phyloP scores from a whole-genome alignment of 1,140 invertebrate genomes.

The Xylocopa sonorina region DNA sequence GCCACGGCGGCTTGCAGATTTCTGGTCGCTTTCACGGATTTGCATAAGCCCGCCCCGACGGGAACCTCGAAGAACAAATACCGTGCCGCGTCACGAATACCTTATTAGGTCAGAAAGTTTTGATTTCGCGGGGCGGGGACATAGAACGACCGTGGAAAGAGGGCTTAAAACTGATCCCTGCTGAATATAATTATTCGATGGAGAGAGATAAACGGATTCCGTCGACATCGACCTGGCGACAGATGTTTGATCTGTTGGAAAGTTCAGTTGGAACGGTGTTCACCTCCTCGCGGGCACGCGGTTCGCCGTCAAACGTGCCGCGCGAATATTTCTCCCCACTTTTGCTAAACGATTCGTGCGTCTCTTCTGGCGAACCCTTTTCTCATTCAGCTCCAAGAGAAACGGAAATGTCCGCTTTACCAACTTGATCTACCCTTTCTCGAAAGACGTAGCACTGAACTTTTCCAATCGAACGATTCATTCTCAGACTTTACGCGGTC shows the following conservation, averaged over 20 bases:
- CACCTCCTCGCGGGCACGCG: background rate
- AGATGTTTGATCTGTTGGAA: slow-evolving; percentile 60
- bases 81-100: slow-evolving; percentile 53
- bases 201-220: slow-evolving; percentile 55
- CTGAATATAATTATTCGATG: slow-evolving; percentile 72
- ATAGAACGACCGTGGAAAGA: background rate
- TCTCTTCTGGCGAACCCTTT: background rate
- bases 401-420: too few species aligned
- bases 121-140: slow-evolving; percentile 36
- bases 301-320: slow-evolving; percentile 9
- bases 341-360: too few species aligned
- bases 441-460: too few species aligned
- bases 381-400: too few species aligned
- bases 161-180: slow-evolving; percentile 64
- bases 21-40: slow-evolving; percentile 48
- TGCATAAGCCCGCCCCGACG: slow-evolving; percentile 56
- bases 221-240: slow-evolving; percentile 41
- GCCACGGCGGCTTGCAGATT: background rate
- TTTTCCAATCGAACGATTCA: too few species aligned
- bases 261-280: slow-evolving; percentile 43
- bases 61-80: slow-evolving; percentile 48
- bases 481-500: too few species aligned
- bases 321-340: background rate
- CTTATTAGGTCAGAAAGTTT: slow-evolving; percentile 70
- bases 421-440: too few species aligned